A percentile compares a stretch with the other conserved stretches of the same genome.
Evolutionary conservation across 2,888 invertebrate genomes (phyloP).

Genomic region (Eulithis testata): DNA sequence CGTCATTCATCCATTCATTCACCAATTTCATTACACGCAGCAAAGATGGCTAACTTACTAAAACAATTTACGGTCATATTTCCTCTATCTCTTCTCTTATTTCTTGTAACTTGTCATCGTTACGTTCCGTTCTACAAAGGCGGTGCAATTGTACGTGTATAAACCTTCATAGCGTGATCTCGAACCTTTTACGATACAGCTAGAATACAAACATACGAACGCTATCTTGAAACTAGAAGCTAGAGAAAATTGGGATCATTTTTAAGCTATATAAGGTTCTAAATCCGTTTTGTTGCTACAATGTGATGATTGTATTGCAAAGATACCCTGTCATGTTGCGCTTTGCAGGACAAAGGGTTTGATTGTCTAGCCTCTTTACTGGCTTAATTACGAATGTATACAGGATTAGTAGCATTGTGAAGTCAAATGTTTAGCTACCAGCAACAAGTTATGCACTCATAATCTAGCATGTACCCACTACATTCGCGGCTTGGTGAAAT

Average conservation of each 20-base stretch:
- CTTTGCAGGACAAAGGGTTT: constrained; percentile 64
- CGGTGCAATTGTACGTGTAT: constrained; percentile 67
- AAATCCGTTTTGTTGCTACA: constrained; percentile 23
- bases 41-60: background rate
- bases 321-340: constrained; percentile 58
- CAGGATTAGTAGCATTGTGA: constrained; percentile 54
- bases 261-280: constrained; percentile 33
- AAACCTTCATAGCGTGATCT: constrained; percentile 69
- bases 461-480: constrained; percentile 17
- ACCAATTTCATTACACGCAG: no score
- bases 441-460: constrained; percentile 38
- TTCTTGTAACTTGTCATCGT: constrained; percentile 67
- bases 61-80: constrained; percentile 29
- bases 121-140: constrained; percentile 61
- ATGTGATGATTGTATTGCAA: constrained; percentile 44
- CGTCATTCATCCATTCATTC: no score
- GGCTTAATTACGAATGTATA: constrained; percentile 68
- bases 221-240: constrained; percentile 14
- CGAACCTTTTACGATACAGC: constrained; percentile 69
- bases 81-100: constrained; percentile 22
- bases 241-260: constrained; percentile 28
- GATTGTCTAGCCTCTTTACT: constrained; percentile 60
- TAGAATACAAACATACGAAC: constrained; percentile 44
- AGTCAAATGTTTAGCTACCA: constrained; percentile 44
- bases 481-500: constrained; percentile 35